Percentiles rank a stretch among this genome's conserved stretches.
These are phyloP conservation scores for Etheostoma perlongum DNA, from an alignment of 2,797 vertebrate species.

Conservation along the genomic window DNA sequence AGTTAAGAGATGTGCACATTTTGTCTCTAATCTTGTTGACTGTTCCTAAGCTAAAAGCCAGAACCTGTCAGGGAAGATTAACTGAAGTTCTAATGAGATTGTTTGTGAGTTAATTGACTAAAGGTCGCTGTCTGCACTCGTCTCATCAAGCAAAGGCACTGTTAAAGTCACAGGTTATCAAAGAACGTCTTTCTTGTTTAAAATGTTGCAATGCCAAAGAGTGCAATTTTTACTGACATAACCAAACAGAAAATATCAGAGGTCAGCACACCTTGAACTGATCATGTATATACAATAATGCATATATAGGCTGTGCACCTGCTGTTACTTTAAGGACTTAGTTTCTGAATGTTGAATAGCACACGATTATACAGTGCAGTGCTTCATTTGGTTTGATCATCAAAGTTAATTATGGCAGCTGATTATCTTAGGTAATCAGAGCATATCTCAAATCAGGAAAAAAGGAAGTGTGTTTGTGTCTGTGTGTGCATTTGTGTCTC, in stretches of 20 bases:
- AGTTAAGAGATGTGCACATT: conserved; percentile 31
- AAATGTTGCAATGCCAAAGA: not conserved
- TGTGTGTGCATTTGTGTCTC: conserved; percentile 1
- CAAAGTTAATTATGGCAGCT: conserved; percentile 53
- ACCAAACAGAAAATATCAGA: not conserved
- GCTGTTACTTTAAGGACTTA: not conserved
- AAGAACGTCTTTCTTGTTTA: conserved; percentile 1
- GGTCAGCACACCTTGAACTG: not conserved
- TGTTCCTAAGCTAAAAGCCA: conserved; percentile 53
- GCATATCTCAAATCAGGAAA: conserved; percentile 29
- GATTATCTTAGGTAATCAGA: conserved; percentile 53
- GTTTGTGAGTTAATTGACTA: conserved; percentile 67
- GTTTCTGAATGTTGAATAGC: conserved; percentile 28
- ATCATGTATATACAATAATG: not conserved
- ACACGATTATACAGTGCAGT: conserved; percentile 11
- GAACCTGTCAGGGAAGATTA: conserved; percentile 64
- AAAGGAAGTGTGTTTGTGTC: not conserved
- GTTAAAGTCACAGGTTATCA: conserved; percentile 39
- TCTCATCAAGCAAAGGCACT: conserved; percentile 60
- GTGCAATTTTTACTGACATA: not conserved
- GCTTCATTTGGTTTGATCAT: conserved; percentile 44
- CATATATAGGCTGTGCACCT: not conserved
- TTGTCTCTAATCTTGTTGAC: conserved; percentile 62
- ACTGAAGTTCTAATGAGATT: conserved; percentile 52
- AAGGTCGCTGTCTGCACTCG: conserved; percentile 73